Evolutionary conservation across 1,140 invertebrate species (phyloP).

Genomic region (Cryptotermes secundus): DNA sequence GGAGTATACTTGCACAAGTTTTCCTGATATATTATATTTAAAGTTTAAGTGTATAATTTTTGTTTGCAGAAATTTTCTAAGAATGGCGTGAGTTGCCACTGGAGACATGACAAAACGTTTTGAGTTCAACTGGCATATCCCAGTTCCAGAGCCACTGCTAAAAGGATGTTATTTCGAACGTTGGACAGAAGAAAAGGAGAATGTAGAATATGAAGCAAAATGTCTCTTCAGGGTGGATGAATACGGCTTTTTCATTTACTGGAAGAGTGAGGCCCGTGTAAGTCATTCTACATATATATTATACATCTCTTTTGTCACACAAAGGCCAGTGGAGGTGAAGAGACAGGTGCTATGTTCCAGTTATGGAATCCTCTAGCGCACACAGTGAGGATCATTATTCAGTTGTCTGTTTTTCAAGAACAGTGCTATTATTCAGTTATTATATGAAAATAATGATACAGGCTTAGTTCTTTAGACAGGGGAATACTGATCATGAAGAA

Average conservation of each 20-base stretch:
- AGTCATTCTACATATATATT: slow-evolving; percentile 41
- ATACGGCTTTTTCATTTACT: slow-evolving; percentile 98
- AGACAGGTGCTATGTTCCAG: too few relatives aligned
- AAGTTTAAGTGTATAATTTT: not conserved
- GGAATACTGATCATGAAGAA: too few relatives aligned
- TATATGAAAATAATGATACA: too few relatives aligned
- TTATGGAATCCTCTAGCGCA: too few relatives aligned
- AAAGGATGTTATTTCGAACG: slow-evolving; percentile 87
- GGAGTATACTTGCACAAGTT: not conserved
- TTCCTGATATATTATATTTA: not conserved
- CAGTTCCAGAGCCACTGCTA: slow-evolving; percentile 84
- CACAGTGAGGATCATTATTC: too few relatives aligned
- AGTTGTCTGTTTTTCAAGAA: too few relatives aligned
- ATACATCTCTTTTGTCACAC: too few relatives aligned
- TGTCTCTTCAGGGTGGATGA: slow-evolving; percentile 96
- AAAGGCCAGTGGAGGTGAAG: too few relatives aligned
- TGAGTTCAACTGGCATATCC: slow-evolving; percentile 97
- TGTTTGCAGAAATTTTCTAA: not conserved
- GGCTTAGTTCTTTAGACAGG: too few relatives aligned
- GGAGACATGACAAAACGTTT: slow-evolving; percentile 92
- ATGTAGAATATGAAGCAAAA: slow-evolving; percentile 81
- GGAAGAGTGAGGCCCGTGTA: slow-evolving; percentile 95
- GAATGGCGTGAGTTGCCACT: slow-evolving; percentile 12
- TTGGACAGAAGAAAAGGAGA: slow-evolving; percentile 96
- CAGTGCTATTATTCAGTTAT: too few relatives aligned